These are phyloP conservation scores for Poecilia wingei DNA, from an alignment of 2,797 vertebrate genomes.

Conservation along the genomic window DNA sequence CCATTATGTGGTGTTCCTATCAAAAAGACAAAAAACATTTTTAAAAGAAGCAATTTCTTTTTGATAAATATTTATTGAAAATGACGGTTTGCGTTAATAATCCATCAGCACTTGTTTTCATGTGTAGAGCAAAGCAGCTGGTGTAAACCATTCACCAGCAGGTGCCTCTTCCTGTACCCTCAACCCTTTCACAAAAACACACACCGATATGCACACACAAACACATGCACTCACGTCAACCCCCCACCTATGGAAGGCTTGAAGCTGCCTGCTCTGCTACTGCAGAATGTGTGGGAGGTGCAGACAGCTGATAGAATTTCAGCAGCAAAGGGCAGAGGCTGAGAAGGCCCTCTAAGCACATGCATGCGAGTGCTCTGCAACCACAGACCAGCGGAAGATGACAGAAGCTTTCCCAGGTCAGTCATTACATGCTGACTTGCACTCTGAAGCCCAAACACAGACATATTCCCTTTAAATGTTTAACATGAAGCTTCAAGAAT, in stretches of 20 bases:
- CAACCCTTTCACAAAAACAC: constrained; percentile 34
- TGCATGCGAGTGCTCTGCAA: constrained; percentile 42
- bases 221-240: constrained; percentile 33
- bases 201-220: constrained; percentile 28
- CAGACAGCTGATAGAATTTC: constrained; percentile 82
- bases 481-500: background rate
- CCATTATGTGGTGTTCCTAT: constrained; percentile 80
- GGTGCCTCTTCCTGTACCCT: constrained; percentile 72
- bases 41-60: background rate
- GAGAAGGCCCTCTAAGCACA: constrained; percentile 56
- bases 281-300: constrained; percentile 75
- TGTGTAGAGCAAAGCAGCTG: constrained; percentile 73
- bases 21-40: constrained; percentile 21
- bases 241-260: constrained; percentile 48
- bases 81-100: constrained; percentile 59
- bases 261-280: constrained; percentile 67
- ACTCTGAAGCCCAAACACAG: constrained; percentile 53
- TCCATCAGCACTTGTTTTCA: constrained; percentile 62
- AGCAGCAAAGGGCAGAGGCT: constrained; percentile 71
- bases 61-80: constrained; percentile 6
- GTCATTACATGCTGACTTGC: constrained; percentile 64
- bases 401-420: constrained; percentile 63
- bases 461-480: constrained; percentile 15
- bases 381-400: constrained; percentile 72
- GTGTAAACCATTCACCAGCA: constrained; percentile 71